Conservation (phyloP, 2,797 vertebrate genomes). For the Neopelma chrysocephalum region DNA sequence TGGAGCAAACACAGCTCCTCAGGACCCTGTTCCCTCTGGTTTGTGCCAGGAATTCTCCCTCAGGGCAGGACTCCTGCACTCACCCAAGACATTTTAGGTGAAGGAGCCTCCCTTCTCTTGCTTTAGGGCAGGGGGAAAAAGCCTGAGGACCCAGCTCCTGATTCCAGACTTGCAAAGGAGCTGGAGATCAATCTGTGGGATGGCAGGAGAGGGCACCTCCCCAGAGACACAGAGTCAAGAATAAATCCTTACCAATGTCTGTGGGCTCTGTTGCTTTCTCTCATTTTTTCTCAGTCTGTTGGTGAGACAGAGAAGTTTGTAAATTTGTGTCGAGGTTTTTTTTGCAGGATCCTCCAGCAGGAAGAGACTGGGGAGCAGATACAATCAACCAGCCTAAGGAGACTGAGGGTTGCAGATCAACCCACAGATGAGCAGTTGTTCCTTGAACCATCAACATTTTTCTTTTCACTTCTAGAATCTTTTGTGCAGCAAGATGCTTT, state of each 20-base stretch:
- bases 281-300: background rate
- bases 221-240: background rate
- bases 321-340: accelerated
- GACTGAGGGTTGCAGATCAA: background rate
- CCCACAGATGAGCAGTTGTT: background rate
- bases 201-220: background rate
- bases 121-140: background rate
- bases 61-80: background rate
- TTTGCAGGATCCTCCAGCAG: background rate
- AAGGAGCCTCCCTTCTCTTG: background rate
- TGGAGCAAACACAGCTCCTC: background rate
- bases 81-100: background rate
- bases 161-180: background rate
- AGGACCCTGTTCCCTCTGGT: background rate
- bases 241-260: background rate
- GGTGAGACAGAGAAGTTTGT: background rate
- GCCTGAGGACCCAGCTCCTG: background rate
- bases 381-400: background rate
- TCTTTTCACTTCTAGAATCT: background rate
- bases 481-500: background rate
- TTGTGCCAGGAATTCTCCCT: background rate
- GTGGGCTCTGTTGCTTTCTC: background rate
- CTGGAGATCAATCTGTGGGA: background rate
- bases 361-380: background rate
- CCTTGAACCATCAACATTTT: background rate